Evolutionary conservation across 37 sponge, comb jelly and placozoan genomes (phyloP).

Genomic region (Haliclona indistincta): DNA sequence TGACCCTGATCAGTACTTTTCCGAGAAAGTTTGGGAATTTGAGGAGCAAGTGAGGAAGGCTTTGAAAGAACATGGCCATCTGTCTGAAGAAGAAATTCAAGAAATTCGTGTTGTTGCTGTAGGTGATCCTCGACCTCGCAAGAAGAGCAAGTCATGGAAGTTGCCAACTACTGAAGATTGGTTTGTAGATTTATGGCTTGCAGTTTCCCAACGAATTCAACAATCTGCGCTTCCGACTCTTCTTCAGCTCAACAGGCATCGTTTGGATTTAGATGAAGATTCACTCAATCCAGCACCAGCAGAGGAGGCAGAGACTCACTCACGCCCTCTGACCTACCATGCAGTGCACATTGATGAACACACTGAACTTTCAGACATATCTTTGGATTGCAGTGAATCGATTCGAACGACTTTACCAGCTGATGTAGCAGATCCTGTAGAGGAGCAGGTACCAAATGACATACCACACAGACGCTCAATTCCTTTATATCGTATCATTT

Average conservation of each 20-base stretch:
- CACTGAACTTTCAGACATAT: too few relatives aligned
- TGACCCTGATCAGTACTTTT: background rate
- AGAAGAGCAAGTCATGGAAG: conserved; percentile 1
- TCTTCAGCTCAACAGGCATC: background rate
- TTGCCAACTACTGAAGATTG: background rate
- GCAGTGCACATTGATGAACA: too few relatives aligned
- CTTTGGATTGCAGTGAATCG: too few relatives aligned
- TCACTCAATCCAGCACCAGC: too few relatives aligned
- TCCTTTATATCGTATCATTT: background rate
- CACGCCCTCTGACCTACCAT: too few relatives aligned
- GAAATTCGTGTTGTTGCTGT: conserved; percentile 2
- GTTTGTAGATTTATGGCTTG: conserved; percentile 1
- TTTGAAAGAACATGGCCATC: background rate
- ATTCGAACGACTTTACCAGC: too few relatives aligned
- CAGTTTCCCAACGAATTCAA: background rate
- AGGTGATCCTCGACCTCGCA: too few relatives aligned
- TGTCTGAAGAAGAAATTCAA: background rate
- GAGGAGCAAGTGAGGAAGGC: background rate
- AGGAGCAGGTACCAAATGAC: too few relatives aligned
- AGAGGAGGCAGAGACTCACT: too few relatives aligned
- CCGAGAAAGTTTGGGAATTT: background rate
- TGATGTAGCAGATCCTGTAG: too few relatives aligned
- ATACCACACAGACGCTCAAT: background rate
- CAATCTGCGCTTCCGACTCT: background rate
- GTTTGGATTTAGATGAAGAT: too few relatives aligned